Percentiles rank a stretch among this genome's conserved stretches.
Conservation (phyloP, 2,113 vertebrate genomes). For the Ardeotis arabs region DNA sequence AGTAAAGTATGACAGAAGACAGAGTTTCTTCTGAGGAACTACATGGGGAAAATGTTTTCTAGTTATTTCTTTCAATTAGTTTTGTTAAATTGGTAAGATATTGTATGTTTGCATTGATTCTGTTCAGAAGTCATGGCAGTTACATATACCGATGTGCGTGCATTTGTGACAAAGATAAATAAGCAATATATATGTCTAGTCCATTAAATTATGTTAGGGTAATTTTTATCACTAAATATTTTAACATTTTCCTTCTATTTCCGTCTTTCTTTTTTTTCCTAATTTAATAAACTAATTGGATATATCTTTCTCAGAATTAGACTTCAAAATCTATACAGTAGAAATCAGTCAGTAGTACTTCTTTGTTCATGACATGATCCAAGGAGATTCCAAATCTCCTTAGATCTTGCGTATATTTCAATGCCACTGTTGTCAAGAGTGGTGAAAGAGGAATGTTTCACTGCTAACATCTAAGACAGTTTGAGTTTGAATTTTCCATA, state of each 20-base stretch:
- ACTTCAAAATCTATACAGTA: neutral
- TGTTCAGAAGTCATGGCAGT: neutral
- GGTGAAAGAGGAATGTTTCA: neutral
- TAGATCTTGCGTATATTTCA: neutral
- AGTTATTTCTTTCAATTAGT: neutral
- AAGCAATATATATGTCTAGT: neutral
- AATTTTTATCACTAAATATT: neutral
- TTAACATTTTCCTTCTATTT: neutral
- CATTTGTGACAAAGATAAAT: neutral
- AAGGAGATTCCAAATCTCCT: neutral
- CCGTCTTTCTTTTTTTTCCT: neutral
- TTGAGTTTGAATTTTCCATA: neutral
- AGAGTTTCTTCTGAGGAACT: neutral
- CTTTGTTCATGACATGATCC: neutral
- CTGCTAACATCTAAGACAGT: neutral
- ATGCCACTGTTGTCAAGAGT: neutral
- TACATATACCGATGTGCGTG: neutral
- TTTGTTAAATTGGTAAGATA: neutral
- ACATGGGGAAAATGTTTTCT: neutral
- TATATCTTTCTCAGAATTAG: neutral
- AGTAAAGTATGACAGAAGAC: slow-evolving; percentile 8
- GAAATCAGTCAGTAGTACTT: neutral
- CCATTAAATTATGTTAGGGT: neutral
- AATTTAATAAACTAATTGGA: neutral
- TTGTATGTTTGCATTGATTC: neutral